These are phyloP conservation scores for Drosophila mettleri DNA, from an alignment of 2,888 invertebrate genomes.

Conservation along the genomic window DNA sequence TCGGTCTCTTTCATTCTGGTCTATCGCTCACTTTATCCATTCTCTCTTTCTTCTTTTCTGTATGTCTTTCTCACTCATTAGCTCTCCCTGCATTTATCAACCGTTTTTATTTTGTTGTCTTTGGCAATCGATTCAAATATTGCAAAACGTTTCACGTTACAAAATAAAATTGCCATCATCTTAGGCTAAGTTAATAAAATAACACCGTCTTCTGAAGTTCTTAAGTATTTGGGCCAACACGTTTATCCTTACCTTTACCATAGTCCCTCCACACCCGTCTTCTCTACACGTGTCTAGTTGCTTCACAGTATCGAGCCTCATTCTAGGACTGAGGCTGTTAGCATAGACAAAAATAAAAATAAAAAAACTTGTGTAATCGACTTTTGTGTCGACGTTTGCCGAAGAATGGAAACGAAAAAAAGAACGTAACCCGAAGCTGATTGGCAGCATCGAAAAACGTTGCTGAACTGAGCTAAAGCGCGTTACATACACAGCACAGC, in stretches of 20 bases:
- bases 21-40: not conserved
- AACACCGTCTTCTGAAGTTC: not conserved
- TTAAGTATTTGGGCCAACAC: slow-evolving; percentile 9
- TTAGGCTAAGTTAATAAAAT: slow-evolving; percentile 2
- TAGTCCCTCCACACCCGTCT: too few relatives aligned
- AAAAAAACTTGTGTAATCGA: slow-evolving; percentile 38
- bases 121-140: not conserved
- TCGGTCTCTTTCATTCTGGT: too few relatives aligned
- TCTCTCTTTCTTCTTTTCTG: not conserved
- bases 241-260: not conserved
- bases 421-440: not conserved
- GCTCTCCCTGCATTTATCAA: not conserved
- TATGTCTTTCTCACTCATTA: not conserved
- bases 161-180: slow-evolving; percentile 7
- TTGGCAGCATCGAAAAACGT: slow-evolving; percentile 4
- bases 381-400: slow-evolving; percentile 14
- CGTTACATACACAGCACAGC: not conserved
- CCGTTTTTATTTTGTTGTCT: not conserved
- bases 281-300: not conserved
- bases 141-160: slow-evolving; percentile 7
- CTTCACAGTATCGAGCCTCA: not conserved
- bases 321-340: slow-evolving; percentile 17
- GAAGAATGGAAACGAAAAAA: not conserved
- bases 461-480: too few relatives aligned
- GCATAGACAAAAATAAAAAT: slow-evolving; percentile 25